phyloP scores from a whole-genome alignment of 1,140 invertebrate species.

The Pemphigus obesinymphae region DNA sequence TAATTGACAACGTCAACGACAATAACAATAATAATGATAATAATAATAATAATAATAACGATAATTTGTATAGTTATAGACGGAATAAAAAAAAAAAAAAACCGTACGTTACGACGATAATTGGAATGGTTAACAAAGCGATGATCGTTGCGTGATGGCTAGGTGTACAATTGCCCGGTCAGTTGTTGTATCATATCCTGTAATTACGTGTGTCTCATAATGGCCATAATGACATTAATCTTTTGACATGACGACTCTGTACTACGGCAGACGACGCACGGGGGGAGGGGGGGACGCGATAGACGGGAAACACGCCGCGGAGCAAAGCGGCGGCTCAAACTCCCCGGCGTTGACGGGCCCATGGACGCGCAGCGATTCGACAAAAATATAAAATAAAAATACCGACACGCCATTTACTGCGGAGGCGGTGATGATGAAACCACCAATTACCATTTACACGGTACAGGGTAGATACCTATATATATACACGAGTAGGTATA shows the following conservation, averaged over 20 bases:
- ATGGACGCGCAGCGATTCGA: conserved; percentile 25
- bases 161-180: conserved; percentile 31
- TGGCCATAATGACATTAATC: conserved; percentile 30
- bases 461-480: no score
- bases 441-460: conserved; percentile 10
- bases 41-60: no score
- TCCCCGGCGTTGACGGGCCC: background rate
- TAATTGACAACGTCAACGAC: no score
- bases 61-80: no score
- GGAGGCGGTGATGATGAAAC: background rate
- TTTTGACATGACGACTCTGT: conserved; percentile 12
- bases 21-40: no score
- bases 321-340: background rate
- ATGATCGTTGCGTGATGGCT: conserved; percentile 20
- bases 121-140: conserved; percentile 29
- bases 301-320: background rate
- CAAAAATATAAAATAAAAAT: conserved; percentile 13
- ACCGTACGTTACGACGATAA: background rate
- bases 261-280: background rate
- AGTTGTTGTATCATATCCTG: conserved; percentile 27
- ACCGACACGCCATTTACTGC: conserved; percentile 1
- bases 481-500: no score
- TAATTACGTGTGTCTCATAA: conserved; percentile 24
- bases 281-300: no score
- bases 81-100: background rate